A percentile compares a stretch with the other conserved stretches of the same genome.
Conservation (phyloP, 1,140 invertebrate species). For the Drosophila seguyi region DNA sequence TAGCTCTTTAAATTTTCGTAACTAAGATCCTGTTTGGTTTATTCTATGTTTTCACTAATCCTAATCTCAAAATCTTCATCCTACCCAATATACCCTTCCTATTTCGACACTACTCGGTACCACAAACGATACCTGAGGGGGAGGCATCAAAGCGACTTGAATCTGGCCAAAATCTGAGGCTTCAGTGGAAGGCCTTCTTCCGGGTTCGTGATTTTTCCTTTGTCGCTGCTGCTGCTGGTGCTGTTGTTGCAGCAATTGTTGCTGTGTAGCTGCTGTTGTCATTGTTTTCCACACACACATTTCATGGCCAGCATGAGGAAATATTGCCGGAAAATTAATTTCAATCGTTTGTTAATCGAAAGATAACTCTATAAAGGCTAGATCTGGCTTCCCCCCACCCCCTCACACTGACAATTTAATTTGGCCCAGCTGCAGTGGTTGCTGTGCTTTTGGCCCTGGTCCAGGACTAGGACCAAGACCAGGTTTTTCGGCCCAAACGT, state of each 20-base stretch:
- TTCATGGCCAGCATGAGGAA: conserved; percentile 70
- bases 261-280: conserved; percentile 31
- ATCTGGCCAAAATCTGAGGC: conserved; percentile 33
- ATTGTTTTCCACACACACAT: conserved; percentile 68
- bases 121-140: not conserved
- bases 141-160: conserved; percentile 31
- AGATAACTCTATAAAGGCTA: conserved; percentile 51
- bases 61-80: not conserved
- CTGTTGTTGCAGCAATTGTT: conserved; percentile 12
- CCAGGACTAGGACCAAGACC: conserved; percentile 15
- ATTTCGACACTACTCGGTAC: not conserved
- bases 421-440: conserved; percentile 52
- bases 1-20: not conserved
- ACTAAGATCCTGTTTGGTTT: no score
- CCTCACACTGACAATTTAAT: conserved; percentile 74
- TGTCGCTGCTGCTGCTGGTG: conserved; percentile 39
- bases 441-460: conserved; percentile 26
- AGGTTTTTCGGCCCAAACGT: conserved; percentile 60
- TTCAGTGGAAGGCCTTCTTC: conserved; percentile 53
- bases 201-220: conserved; percentile 79
- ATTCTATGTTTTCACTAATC: no score
- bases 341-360: conserved; percentile 63
- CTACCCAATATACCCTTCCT: not conserved
- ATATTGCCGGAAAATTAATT: conserved; percentile 64
- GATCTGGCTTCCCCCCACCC: not conserved